Conservation (phyloP, 2,888 invertebrate genomes). For the Camponotus fellah region DNA sequence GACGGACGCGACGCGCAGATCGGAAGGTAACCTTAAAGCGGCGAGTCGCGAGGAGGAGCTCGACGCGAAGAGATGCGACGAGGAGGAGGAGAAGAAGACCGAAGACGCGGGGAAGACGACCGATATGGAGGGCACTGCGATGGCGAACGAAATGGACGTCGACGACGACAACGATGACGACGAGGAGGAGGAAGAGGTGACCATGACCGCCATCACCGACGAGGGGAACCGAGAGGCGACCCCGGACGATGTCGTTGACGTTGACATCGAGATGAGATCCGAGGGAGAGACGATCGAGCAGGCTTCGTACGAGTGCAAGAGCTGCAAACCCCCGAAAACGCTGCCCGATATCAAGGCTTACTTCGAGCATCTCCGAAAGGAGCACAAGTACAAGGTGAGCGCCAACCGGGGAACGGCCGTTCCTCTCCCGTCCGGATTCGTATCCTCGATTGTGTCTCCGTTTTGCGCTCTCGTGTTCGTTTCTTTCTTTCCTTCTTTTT, state of each 20-base stretch:
- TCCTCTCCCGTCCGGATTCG: not conserved
- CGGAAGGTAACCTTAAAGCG: conserved; percentile 69
- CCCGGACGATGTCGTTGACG: not conserved
- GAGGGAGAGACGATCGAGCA: conserved; percentile 64
- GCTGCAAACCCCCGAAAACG: conserved; percentile 79
- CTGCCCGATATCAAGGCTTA: conserved; percentile 78
- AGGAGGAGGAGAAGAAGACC: conserved; percentile 14
- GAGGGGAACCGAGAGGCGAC: conserved; percentile 29
- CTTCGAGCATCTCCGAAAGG: conserved; percentile 79
- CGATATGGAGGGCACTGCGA: conserved; percentile 34
- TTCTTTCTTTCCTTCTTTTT: not conserved
- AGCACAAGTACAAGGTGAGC: conserved; percentile 80
- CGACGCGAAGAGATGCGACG: conserved; percentile 24
- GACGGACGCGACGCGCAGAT: conserved; percentile 17
- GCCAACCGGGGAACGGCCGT: not conserved
- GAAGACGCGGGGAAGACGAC: conserved; percentile 54
- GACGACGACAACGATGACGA: conserved; percentile 47
- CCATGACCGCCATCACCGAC: not conserved
- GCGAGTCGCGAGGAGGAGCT: conserved; percentile 57
- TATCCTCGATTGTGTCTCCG: not conserved
- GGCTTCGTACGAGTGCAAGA: conserved; percentile 81
- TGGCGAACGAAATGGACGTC: conserved; percentile 49
- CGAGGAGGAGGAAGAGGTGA: not conserved
- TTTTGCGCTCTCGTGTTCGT: conserved; percentile 38
- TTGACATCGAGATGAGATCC: conserved; percentile 21